Evolutionary conservation across 2,888 invertebrate species (phyloP), one percentile per base, ranked within the genome.

Genomic region (Eristalis intricaria): DNA sequence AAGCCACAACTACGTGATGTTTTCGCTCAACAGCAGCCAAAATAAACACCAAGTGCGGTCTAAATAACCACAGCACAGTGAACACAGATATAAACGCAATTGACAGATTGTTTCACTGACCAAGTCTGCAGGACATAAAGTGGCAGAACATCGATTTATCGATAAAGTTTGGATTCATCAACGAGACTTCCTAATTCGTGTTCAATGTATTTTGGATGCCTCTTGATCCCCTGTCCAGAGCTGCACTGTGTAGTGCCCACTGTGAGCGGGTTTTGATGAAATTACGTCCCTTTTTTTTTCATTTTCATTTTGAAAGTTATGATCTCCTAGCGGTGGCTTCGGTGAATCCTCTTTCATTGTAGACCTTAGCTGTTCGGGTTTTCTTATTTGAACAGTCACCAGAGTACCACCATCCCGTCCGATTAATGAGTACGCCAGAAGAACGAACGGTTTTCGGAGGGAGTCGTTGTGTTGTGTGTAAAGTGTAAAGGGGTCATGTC

Each of bases 121-220:
- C 40, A 38, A 66, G 15, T 15, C 40, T 23, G 22, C 15, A 61
- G 22, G 61, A 32, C 11, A 15, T 65, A 66, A 73, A 23, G 43
- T 43, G 19, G 56, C n/a, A 35, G 19, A 15, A 73, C 61, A 74
- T 43, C 66, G 75, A 78, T 78, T 66, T 78, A 78, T 82, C 74
- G 86, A 66, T 38, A 86, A 71, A 66, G 40, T 74, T 73, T 61
- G 60, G 61, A 77, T 76, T 73, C 76, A 77, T 66, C 73, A 66
- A 43, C 60, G 60, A 40, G 32, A 70, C 50, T 56, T 61, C 64
- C 56, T 71, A 75, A 82, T 76, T 71, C 61, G 50, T 65, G n/a
- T 70, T 86, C 86, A 71, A 86, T 82, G 77, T 76, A 85, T 85
- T 77, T 85, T 50, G 26, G 19, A 85, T 78, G 71, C 71, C 66